Percentiles rank a stretch among this genome's conserved stretches.
Evolutionary conservation across 2,888 invertebrate genomes (phyloP).

Genomic region (Lithophane ornitopus): DNA sequence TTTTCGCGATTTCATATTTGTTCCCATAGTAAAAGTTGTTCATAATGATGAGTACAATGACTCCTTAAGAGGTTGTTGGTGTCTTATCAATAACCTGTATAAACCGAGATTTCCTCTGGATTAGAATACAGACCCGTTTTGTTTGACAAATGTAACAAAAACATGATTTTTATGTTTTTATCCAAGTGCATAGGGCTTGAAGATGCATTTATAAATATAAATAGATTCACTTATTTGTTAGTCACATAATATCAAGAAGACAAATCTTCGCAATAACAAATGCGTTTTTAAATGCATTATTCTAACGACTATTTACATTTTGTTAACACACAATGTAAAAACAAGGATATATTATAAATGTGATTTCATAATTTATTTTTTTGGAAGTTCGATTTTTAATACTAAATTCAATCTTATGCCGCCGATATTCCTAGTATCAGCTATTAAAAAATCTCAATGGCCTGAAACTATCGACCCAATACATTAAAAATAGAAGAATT

Average conservation of each 20-base stretch:
- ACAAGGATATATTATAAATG: background rate
- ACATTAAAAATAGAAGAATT: background rate
- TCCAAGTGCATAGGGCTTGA: too few species aligned
- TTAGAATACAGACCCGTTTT: too few species aligned
- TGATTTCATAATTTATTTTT: background rate
- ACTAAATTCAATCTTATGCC: background rate
- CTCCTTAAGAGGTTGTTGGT: too few species aligned
- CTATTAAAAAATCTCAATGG: background rate
- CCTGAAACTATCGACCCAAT: background rate
- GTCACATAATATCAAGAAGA: constrained; percentile 21
- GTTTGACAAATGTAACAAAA: background rate
- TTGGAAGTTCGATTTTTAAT: background rate
- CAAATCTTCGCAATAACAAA: constrained; percentile 30
- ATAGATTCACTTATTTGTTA: constrained; percentile 6
- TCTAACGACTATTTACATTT: constrained; percentile 35
- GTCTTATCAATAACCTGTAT: too few species aligned
- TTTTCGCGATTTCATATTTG: too few species aligned
- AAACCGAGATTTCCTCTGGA: too few species aligned
- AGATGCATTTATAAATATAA: background rate
- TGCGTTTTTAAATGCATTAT: constrained; percentile 45
- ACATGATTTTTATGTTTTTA: background rate
- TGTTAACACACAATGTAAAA: constrained; percentile 7
- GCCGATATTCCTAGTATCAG: background rate
- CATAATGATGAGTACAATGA: too few species aligned
- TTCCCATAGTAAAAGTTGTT: too few species aligned